Evolutionary conservation across 2,888 invertebrate species (phyloP).

Genomic region (Myopa tessellatipennis): DNA sequence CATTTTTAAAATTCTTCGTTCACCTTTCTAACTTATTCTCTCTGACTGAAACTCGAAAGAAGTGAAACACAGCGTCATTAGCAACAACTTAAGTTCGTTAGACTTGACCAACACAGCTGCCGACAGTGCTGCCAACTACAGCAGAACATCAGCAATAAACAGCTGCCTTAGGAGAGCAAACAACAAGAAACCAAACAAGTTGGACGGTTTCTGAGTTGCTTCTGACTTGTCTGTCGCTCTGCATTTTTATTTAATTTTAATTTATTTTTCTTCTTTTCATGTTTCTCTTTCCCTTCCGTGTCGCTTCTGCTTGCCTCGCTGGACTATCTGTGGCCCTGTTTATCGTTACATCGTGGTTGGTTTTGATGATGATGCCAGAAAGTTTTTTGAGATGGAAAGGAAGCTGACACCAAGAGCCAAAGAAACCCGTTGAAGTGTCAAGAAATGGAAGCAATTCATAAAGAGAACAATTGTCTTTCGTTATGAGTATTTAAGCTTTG

Average conservation of each 20-base stretch:
- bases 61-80: constrained; percentile 23
- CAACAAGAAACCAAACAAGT: not conserved
- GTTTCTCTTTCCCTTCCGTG: not conserved
- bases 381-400: not conserved
- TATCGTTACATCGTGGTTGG: not conserved
- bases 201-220: not conserved
- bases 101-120: not conserved
- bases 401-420: not conserved
- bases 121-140: constrained; percentile 17
- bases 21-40: not conserved
- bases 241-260: not conserved
- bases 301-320: not conserved
- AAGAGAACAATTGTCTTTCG: not conserved
- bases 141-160: not conserved
- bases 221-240: not conserved
- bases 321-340: too few species aligned
- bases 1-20: not conserved
- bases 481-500: not conserved
- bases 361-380: not conserved
- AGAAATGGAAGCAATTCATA: not conserved
- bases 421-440: not conserved
- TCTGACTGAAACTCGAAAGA: not conserved
- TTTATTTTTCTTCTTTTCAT: not conserved
- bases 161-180: not conserved
- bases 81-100: constrained; percentile 17